Base-by-base conservation (phyloP, 2,113 vertebrate species). In the Orthonyx spaldingii region DNA sequence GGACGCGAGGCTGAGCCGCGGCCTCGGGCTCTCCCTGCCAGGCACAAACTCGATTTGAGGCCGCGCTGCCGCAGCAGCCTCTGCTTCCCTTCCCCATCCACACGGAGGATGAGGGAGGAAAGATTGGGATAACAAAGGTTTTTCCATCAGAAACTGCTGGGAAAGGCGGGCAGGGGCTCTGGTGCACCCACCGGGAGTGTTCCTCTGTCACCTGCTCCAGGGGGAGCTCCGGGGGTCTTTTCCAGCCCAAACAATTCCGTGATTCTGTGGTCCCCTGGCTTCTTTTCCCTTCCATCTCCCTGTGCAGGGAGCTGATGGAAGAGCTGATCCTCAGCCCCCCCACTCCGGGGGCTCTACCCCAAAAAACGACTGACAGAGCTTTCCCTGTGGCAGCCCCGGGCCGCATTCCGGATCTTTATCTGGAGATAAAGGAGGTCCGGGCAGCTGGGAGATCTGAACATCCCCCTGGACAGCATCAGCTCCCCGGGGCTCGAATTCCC, bases 101-200 rank as follows among this genome's bases (percentile, higher is more conserved):
- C 17, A 2, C 3, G 3, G 46, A 28, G 55, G 60, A 7, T 1
- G 1, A 20, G 35, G 19, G 39, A 78, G 44, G 6, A 37, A 60
- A 21, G 69, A 7, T 4, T 4, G 65, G 44, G 76, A 7, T 32
- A 10, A 11, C 5, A 12, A 77, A 89, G 52, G 18, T 21, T 4
- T 35, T 42, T 16, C 70, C 66, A 37, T 11, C 30, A 18, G 6
- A 60, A 33, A 2, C 28, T 16, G 59, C 71, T 3, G 28, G 41
- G 68, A 44, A 44, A 16, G 18, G 35, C 28, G 3, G 71, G 0
- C 42, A 18, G 84, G 26, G 12, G 37, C 41, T 2, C 10, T 4
- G 6, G 10, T 4, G 61, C 41, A 6, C 2, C 26, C n/a, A 4
- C 6, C 3, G 60, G 52, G 13, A 0, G 8, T 5, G 64, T 4